Percentiles rank a stretch among this genome's conserved stretches.
Evolutionary conservation across 1,140 invertebrate species (phyloP).

Genomic region (Sweltsa coloradensis): DNA sequence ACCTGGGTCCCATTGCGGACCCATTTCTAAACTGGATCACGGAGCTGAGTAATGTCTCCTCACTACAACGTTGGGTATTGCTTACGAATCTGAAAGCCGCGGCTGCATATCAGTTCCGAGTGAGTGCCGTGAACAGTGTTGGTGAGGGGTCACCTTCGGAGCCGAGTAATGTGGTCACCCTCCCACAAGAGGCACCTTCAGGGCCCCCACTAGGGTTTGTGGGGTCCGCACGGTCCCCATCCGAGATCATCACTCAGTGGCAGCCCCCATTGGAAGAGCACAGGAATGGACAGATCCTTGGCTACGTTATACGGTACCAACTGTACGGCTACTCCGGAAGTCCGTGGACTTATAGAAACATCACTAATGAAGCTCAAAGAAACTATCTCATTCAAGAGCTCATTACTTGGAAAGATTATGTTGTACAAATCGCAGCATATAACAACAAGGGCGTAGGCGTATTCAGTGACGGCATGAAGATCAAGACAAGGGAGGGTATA

Average conservation of each 20-base stretch:
- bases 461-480: conserved; percentile 81
- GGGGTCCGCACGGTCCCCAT: conserved; percentile 80
- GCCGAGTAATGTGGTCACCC: conserved; percentile 70
- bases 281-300: conserved; percentile 87
- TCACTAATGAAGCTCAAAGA: conserved; percentile 84
- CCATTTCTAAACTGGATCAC: conserved; percentile 78
- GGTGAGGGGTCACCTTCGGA: conserved; percentile 85
- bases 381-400: conserved; percentile 87
- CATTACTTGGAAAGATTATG: conserved; percentile 97
- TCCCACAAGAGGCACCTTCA: conserved; percentile 89
- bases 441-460: conserved; percentile 94
- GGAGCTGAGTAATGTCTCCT: conserved; percentile 74
- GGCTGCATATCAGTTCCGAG: conserved; percentile 87
- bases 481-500: conserved; percentile 90
- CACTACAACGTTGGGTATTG: conserved; percentile 62
- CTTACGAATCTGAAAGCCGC: conserved; percentile 84
- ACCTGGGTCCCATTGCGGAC: conserved; percentile 68
- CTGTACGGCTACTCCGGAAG: conserved; percentile 82
- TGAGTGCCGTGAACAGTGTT: conserved; percentile 89
- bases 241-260: conserved; percentile 96
- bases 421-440: conserved; percentile 92
- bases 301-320: conserved; percentile 85
- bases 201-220: conserved; percentile 81
- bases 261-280: conserved; percentile 86
- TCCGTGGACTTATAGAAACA: conserved; percentile 79